These are phyloP conservation scores for Megaceryle alcyon DNA, from an alignment of 2,797 vertebrate species.

Conservation along the genomic window DNA sequence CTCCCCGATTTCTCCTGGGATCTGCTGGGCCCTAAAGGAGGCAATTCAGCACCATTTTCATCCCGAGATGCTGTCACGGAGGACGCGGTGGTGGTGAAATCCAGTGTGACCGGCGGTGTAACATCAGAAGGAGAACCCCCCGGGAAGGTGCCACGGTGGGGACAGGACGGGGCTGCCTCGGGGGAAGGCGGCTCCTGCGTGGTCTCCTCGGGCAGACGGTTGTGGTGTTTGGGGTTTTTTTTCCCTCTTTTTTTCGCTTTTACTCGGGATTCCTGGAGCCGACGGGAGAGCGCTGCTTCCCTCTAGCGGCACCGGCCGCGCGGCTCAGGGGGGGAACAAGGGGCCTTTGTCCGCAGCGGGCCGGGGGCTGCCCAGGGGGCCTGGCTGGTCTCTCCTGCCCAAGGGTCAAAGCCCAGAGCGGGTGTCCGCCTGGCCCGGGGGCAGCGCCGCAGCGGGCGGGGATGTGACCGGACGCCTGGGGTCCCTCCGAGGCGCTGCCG, in stretches of 20 bases:
- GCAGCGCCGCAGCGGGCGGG: neutral
- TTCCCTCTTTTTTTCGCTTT: rapidly evolving
- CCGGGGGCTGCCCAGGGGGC: neutral
- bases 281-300: neutral
- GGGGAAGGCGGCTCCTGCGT: neutral
- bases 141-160: neutral
- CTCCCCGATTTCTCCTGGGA: neutral
- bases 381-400: neutral
- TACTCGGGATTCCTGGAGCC: rapidly evolving
- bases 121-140: neutral
- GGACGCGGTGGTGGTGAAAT: rapidly evolving
- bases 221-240: rapidly evolving
- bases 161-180: neutral
- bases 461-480: neutral
- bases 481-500: neutral
- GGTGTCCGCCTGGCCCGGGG: neutral
- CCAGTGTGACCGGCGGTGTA: neutral
- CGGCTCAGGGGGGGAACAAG: rapidly evolving
- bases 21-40: neutral
- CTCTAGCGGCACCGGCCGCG: neutral
- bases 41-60: neutral
- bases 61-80: rapidly evolving
- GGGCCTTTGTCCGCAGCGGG: neutral
- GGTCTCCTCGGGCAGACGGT: neutral
- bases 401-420: neutral